phyloP scores from a whole-genome alignment of 2,113 vertebrate species.

The Telmatochromis bifrenatus region DNA sequence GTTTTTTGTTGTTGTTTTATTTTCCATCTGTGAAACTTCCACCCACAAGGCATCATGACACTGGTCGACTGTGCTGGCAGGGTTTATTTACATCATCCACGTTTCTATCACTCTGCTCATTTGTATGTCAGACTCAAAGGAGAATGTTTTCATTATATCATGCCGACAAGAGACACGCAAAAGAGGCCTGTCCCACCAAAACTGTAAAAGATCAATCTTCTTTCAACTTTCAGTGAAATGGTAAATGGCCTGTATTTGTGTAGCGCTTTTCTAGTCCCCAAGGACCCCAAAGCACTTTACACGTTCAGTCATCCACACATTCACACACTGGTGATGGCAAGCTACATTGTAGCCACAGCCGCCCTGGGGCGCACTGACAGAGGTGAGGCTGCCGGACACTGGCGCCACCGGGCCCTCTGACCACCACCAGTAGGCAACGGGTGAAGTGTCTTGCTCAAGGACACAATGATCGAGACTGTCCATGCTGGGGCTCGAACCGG shows the following conservation, averaged over 20 bases:
- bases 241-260: neutral
- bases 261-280: neutral
- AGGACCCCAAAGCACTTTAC: neutral
- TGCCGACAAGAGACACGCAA: neutral
- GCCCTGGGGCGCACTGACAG: fast-evolving
- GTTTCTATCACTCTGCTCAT: neutral
- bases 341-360: neutral
- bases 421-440: fast-evolving
- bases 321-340: neutral
- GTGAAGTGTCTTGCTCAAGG: neutral
- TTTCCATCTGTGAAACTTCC: neutral
- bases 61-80: neutral
- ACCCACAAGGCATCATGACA: neutral
- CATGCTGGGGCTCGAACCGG: fast-evolving
- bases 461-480: fast-evolving
- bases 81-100: neutral
- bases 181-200: neutral
- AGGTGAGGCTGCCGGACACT: fast-evolving
- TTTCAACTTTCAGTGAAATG: neutral
- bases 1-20: neutral
- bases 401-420: neutral
- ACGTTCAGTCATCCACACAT: neutral
- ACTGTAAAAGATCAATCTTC: neutral
- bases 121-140: neutral
- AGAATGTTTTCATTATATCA: neutral